Evolutionary conservation across 2,113 vertebrate genomes (phyloP), one percentile per base, ranked within the genome.

Genomic region (Rhinoderma darwinii): DNA sequence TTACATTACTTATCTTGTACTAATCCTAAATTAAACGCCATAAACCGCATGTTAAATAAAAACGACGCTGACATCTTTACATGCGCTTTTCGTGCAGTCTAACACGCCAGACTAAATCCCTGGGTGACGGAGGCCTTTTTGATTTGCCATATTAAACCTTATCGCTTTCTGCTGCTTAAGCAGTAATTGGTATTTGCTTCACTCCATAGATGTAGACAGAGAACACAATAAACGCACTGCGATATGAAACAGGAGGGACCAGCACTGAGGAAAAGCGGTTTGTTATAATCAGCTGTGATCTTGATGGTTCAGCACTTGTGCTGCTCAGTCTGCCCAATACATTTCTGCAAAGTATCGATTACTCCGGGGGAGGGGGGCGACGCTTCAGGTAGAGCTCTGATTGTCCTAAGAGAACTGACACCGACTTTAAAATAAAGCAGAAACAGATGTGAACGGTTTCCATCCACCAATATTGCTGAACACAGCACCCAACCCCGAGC

Each of bases 301-400:
- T 4, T 43, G 47, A 81, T 54, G 39, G 47, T 35, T 86, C 84
- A 80, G 76, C 37, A 59, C 15, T 59, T 50, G 59, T 54, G 25
- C 41, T 17, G 54, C 37, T n/a, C 47, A 50, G 84, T 73, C 84
- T 43, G 51, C 22, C 47, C 27, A 56, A 86, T 72, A 79, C 0
- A 86, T 86, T 51, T 79, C 61, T 79, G 61, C 84, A 54, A 79
- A 61, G 84, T 59, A 50, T 61, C 15, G 44, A 80, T 80, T 72
- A n/a, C 76, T 72, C 14, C 10, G 35, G 44, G 47, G 20, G 25
- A 30, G 14, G 37, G 61, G 32, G 59, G 39, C 18, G 35, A 63
- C 73, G 17, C 84, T 37, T 68, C 30, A 2, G 50, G 63, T 77
- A 77, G 73, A 51, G 39, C 78, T 44, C 35, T 68, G 83, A 75